Percentiles rank a stretch among this genome's conserved stretches.
These are phyloP conservation scores for Telmatherina bonti DNA, from an alignment of 2,797 vertebrate genomes.

Conservation along the genomic window DNA sequence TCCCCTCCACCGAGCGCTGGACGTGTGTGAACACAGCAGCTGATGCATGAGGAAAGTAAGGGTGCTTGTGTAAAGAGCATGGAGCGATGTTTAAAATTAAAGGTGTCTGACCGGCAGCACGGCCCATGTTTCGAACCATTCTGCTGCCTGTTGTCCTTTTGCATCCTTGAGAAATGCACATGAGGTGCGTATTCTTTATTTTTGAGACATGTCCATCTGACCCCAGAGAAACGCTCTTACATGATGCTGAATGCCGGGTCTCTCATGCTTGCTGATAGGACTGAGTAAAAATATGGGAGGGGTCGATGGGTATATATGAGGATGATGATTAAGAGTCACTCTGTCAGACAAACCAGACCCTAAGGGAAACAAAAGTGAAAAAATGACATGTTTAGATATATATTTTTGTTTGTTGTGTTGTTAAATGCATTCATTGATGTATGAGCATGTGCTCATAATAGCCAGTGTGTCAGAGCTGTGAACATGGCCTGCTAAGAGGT, in stretches of 20 bases:
- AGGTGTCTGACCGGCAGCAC: conserved; percentile 33
- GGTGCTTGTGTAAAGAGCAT: conserved; percentile 40
- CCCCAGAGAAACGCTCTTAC: conserved; percentile 56
- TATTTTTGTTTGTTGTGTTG: not conserved
- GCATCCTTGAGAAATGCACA: conserved; percentile 69
- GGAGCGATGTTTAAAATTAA: conserved; percentile 41
- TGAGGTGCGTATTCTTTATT: conserved; percentile 43
- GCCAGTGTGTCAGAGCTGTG: conserved; percentile 27
- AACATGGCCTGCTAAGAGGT: conserved; percentile 53
- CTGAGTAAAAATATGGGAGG: conserved; percentile 58
- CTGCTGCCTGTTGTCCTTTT: conserved; percentile 28
- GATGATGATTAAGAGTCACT: conserved; percentile 49
- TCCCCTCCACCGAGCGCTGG: not conserved
- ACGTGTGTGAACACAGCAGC: conserved; percentile 29
- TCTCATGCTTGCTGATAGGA: conserved; percentile 40
- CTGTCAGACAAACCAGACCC: conserved; percentile 19
- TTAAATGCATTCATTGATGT: too few species aligned
- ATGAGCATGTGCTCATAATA: conserved; percentile 15
- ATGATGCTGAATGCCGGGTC: conserved; percentile 48
- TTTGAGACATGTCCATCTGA: conserved; percentile 63
- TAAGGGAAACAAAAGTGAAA: conserved; percentile 4
- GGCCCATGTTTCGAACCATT: conserved; percentile 24
- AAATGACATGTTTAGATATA: conserved; percentile 12
- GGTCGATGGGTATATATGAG: conserved; percentile 48
- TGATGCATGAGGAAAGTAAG: conserved; percentile 42